A percentile compares a stretch with the other conserved stretches of the same genome.
Evolutionary conservation across 1,140 invertebrate species (phyloP).

Genomic region (Drosophila pallidifrons): DNA sequence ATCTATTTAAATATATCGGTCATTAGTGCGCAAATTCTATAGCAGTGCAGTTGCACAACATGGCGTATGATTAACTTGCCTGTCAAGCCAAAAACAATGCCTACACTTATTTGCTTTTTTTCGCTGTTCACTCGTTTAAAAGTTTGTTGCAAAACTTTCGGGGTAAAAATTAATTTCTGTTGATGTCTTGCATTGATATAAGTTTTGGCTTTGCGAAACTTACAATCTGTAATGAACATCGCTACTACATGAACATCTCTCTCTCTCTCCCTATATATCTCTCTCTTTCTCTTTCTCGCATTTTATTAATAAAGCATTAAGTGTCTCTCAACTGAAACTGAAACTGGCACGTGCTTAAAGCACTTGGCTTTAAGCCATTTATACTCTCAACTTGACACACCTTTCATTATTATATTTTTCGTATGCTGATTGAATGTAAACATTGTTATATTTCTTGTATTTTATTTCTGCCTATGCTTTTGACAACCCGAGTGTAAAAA

Average conservation of each 20-base stretch:
- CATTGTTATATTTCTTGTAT: too few relatives aligned
- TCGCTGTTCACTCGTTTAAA: neutral
- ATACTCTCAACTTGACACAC: too few relatives aligned
- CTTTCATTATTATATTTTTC: too few relatives aligned
- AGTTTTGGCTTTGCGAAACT: neutral
- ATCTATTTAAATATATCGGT: neutral
- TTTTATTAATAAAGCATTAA: neutral
- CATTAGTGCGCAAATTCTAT: neutral
- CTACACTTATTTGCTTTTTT: neutral
- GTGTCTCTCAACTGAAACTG: too few relatives aligned
- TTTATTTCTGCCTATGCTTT: neutral
- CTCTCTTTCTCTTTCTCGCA: too few relatives aligned
- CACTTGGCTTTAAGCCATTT: too few relatives aligned
- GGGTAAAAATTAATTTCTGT: neutral
- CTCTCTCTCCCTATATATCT: neutral
- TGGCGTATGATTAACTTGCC: conserved; percentile 22
- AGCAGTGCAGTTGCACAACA: neutral
- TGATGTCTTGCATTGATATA: neutral
- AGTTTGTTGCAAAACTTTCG: neutral
- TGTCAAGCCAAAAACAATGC: neutral
- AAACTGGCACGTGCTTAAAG: too few relatives aligned
- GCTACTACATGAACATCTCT: neutral
- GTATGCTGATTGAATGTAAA: too few relatives aligned
- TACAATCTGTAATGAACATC: neutral
- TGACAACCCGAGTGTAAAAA: neutral